Evolutionary conservation across 2,113 vertebrate genomes (phyloP), one percentile per base, ranked within the genome.

Genomic region (Muscicapa adusta): DNA sequence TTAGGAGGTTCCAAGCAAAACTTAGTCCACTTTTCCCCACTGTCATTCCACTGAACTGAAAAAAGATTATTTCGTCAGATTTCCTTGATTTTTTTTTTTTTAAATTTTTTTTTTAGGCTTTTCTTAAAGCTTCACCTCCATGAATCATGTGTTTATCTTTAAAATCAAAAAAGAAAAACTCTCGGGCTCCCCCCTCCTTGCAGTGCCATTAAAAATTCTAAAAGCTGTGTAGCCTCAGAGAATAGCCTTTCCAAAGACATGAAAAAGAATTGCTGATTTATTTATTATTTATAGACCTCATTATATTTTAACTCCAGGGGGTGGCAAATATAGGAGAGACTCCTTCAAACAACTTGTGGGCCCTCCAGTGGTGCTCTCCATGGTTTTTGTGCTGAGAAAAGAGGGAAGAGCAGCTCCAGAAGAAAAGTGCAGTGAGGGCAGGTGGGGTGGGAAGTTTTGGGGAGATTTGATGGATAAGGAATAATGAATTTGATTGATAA

Each of bases 281-380:
- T 96, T 95, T 90, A 96, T 95, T 96, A 95, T 94, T 97, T 88
- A 96, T 94, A 18, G 85, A 36, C 45, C 88, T 95, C 93, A 63
- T 96, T 91, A 95, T 94, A 91, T 95, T 96, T 96, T 94, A 94
- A 95, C 95, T 95, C 87, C 85, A 54, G 91, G 87, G 94, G 78
- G 82, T 91, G 82, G 88, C 88, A 95, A 93, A 85, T 53, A 90
- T 2, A 94, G 63, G 67, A 79, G 10, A 51, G 77, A 3, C 48
- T 93, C 80, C 93, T 94, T 68, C 87, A 82, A 85, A 96, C 78
- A 76, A 43, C 91, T 88, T 63, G 82, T 93, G 88, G 91, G 93
- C 94, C 95, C 93, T 95, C 87, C 93, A 96, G 89, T 93, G 84
- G 78, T 53, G 85, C 57, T 96, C 34, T 31, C 68, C 10, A 0